These are phyloP conservation scores for Leptinotarsa texana DNA, from an alignment of 1,140 invertebrate genomes.

Conservation along the genomic window DNA sequence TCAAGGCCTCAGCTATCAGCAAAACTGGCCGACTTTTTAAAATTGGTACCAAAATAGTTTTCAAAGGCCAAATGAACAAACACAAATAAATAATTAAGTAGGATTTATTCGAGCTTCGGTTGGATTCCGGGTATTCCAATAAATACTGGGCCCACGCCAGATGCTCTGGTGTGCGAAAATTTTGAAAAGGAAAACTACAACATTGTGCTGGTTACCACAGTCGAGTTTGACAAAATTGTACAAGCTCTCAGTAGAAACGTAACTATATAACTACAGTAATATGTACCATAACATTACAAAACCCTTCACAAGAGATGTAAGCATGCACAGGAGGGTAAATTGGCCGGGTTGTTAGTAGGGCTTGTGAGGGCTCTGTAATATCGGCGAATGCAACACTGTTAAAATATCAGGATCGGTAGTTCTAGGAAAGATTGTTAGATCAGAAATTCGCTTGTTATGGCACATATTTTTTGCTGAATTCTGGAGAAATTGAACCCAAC, in stretches of 20 bases:
- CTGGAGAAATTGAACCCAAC: conserved; percentile 22
- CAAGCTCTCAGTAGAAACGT: conserved; percentile 16
- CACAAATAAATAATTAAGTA: neutral
- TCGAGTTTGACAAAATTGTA: conserved; percentile 16
- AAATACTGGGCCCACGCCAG: conserved; percentile 43
- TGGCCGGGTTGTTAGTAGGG: conserved; percentile 24
- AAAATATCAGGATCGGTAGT: conserved; percentile 11
- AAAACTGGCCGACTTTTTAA: no score
- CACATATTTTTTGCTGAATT: conserved; percentile 9
- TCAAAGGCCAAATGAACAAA: neutral
- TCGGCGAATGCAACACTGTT: neutral
- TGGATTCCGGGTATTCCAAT: conserved; percentile 39
- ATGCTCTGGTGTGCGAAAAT: conserved; percentile 34
- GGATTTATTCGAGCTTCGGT: conserved; percentile 30
- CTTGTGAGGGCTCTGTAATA: no score
- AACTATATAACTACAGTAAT: conserved; percentile 3
- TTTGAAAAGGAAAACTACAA: conserved; percentile 15
- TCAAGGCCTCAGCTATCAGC: no score
- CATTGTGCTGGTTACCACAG: conserved; percentile 7
- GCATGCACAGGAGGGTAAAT: conserved; percentile 33
- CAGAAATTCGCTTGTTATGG: conserved; percentile 1
- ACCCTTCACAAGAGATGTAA: conserved; percentile 24
- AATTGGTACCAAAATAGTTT: no score
- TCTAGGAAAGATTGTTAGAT: conserved; percentile 17
- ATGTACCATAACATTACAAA: conserved; percentile 25